Conservation (phyloP, 2,113 vertebrate species). For the Rhadina sibilatrix region DNA sequence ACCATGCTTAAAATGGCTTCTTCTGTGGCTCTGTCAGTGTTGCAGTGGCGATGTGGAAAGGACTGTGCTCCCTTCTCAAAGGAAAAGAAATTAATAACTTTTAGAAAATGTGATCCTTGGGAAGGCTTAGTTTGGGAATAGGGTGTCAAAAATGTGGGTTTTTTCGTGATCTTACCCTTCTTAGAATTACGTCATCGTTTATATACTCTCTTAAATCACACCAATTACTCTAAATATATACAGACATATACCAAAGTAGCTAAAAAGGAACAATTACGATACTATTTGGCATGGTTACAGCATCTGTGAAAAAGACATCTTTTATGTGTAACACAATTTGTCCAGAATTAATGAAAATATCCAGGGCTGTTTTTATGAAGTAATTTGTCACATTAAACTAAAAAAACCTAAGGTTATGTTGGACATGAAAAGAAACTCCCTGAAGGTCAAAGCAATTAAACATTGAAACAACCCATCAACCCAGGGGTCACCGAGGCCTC, state of each 20-base stretch:
- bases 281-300: conserved; percentile 42
- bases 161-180: background rate
- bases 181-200: background rate
- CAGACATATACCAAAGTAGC: background rate
- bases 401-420: conserved; percentile 57
- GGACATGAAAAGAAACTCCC: conserved; percentile 67
- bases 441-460: conserved; percentile 67
- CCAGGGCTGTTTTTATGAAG: conserved; percentile 57
- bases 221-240: conserved; percentile 25
- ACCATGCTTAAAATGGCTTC: fast-evolving
- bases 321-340: conserved; percentile 61
- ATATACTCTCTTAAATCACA: background rate
- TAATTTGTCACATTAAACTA: conserved; percentile 65
- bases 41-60: background rate
- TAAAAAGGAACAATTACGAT: conserved; percentile 35
- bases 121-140: background rate
- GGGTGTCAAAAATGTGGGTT: background rate
- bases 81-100: background rate
- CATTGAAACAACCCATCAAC: conserved; percentile 58
- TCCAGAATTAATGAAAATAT: conserved; percentile 67
- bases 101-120: background rate
- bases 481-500: conserved; percentile 41
- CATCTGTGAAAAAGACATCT: conserved; percentile 49
- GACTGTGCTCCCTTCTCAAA: background rate
- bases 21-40: background rate